These are phyloP conservation scores for Thumatha senex DNA, from an alignment of 2,888 invertebrate species.

Conservation along the genomic window DNA sequence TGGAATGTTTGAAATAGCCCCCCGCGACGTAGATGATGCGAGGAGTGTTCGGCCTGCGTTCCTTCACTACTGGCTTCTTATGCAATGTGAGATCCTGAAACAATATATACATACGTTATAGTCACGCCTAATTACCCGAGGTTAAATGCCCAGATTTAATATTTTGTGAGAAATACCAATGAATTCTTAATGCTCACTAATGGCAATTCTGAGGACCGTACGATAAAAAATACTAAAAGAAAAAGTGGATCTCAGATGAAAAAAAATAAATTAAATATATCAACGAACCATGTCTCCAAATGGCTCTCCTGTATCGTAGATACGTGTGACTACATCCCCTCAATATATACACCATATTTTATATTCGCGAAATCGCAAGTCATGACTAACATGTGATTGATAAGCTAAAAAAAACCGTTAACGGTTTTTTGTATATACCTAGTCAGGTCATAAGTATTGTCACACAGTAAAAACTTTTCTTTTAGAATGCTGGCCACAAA, in stretches of 20 bases:
- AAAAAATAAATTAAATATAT: background rate
- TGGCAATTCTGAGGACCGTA: too few species aligned
- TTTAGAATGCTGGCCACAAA: too few species aligned
- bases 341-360: background rate
- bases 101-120: too few species aligned
- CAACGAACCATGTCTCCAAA: slow-evolving; percentile 1
- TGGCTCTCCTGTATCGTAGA: background rate
- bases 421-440: background rate
- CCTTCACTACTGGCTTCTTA: slow-evolving; percentile 92
- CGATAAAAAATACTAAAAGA: background rate
- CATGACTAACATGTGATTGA: slow-evolving; percentile 1
- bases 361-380: slow-evolving; percentile 4
- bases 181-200: too few species aligned
- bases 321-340: background rate
- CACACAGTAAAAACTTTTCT: too few species aligned
- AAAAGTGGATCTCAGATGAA: background rate
- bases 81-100: slow-evolving; percentile 92
- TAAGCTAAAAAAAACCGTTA: background rate
- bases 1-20: slow-evolving; percentile 93
- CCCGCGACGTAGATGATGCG: slow-evolving; percentile 96
- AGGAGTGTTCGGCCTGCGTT: slow-evolving; percentile 94
- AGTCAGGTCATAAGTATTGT: too few species aligned
- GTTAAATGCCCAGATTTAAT: too few species aligned
- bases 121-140: too few species aligned
- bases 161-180: too few species aligned